phyloP scores from a whole-genome alignment of 2,797 vertebrate species.

The Acrossocheilus fasciatus region DNA sequence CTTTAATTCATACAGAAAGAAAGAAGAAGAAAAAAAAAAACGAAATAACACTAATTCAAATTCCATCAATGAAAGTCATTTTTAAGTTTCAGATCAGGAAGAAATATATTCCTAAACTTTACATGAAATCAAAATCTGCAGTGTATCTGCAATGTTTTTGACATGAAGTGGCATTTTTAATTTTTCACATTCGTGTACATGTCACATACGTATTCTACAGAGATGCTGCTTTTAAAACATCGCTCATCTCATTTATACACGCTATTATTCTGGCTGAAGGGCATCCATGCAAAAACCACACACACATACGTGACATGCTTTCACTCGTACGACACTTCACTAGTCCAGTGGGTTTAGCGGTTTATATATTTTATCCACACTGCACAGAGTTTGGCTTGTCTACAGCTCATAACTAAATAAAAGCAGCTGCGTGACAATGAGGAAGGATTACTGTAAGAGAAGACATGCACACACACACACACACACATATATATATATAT shows the following conservation, averaged over 20 bases:
- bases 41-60: not conserved
- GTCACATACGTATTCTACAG: not conserved
- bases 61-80: not conserved
- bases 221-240: not conserved
- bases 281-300: not conserved
- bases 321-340: not conserved
- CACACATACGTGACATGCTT: not conserved
- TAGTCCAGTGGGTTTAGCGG: not conserved
- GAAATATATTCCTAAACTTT: not conserved
- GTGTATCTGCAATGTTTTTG: not conserved
- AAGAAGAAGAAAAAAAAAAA: not conserved
- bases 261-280: not conserved
- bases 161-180: not conserved
- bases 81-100: not conserved
- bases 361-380: not conserved
- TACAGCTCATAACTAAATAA: conserved; percentile 1
- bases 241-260: not conserved
- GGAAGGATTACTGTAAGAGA: not conserved
- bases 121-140: not conserved
- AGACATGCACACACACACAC: too few relatives aligned
- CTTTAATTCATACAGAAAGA: not conserved
- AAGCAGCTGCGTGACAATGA: not conserved
- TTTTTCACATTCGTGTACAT: not conserved
- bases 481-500: too few relatives aligned
- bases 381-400: not conserved